These are phyloP conservation scores for Trachymyrmex septentrionalis DNA, from an alignment of 1,140 invertebrate genomes.

Conservation along the genomic window DNA sequence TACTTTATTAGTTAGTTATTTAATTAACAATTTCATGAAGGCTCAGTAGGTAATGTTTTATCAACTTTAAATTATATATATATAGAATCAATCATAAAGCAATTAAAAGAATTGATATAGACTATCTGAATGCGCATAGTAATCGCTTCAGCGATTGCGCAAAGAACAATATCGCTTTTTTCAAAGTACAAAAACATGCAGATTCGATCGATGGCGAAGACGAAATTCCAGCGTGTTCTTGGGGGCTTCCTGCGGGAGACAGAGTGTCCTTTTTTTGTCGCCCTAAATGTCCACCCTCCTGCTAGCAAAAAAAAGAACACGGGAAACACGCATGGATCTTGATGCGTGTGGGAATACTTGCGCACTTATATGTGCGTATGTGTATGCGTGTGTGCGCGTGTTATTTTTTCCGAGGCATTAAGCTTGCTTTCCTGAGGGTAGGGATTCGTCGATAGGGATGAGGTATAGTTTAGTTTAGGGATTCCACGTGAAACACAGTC, in stretches of 20 bases:
- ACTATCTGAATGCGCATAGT: constrained; percentile 46
- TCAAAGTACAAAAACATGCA: constrained; percentile 76
- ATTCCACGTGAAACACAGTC: constrained; percentile 79
- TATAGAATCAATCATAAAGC: neutral
- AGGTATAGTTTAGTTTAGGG: constrained; percentile 83
- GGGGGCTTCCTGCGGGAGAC: constrained; percentile 76
- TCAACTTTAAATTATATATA: neutral
- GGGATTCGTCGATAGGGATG: constrained; percentile 78
- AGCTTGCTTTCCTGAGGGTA: constrained; percentile 82
- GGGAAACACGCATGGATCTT: constrained; percentile 75
- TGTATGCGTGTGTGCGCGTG: constrained; percentile 81
- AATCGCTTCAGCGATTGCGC: constrained; percentile 64
- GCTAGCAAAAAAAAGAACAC: constrained; percentile 78
- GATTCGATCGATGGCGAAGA: constrained; percentile 79
- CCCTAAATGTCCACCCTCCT: constrained; percentile 84
- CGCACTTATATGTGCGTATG: constrained; percentile 48
- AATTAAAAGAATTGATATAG: constrained; percentile 4
- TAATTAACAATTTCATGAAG: neutral
- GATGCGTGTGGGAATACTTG: constrained; percentile 49
- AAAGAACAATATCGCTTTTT: constrained; percentile 66
- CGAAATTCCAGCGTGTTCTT: constrained; percentile 76
- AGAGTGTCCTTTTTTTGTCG: constrained; percentile 81
- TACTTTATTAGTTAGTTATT: neutral
- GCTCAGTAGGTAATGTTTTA: neutral
- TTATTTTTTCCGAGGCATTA: constrained; percentile 86